Percentiles rank a stretch among this genome's conserved stretches.
These are phyloP conservation scores for Morone saxatilis DNA, from an alignment of 2,113 vertebrate species.

Conservation along the genomic window DNA sequence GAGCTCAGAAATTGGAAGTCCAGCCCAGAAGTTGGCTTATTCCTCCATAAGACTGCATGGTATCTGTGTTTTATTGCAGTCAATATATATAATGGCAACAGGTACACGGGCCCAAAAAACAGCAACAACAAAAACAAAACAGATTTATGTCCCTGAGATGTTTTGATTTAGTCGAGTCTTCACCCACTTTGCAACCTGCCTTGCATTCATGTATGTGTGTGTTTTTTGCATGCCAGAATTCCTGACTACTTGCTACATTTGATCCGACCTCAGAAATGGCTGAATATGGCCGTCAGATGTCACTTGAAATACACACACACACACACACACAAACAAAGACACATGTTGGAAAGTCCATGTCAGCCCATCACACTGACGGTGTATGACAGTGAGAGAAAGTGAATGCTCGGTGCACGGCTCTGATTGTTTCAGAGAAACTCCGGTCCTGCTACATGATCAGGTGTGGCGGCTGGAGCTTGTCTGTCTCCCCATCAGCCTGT, in stretches of 20 bases:
- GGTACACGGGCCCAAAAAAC: neutral
- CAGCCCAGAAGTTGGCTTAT: no score
- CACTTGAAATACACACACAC: neutral
- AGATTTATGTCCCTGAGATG: neutral
- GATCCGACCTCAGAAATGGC: conserved; percentile 13
- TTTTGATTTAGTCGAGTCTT: neutral
- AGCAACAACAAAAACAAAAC: neutral
- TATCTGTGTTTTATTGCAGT: no score
- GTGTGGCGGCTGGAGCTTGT: conserved; percentile 75
- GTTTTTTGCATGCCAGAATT: neutral
- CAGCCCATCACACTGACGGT: conserved; percentile 5
- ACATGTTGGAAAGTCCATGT: conserved; percentile 10
- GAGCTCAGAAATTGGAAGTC: no score
- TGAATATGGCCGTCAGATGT: conserved; percentile 43
- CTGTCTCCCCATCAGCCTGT: conserved; percentile 79
- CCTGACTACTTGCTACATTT: neutral
- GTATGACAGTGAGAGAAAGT: conserved; percentile 44
- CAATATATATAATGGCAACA: no score
- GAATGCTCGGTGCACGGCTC: conserved; percentile 21
- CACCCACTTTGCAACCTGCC: neutral
- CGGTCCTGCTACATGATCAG: conserved; percentile 67
- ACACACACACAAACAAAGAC: neutral
- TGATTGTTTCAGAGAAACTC: conserved; percentile 53
- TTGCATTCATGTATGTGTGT: neutral
- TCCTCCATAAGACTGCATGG: no score